Conservation (phyloP, 2,797 vertebrate genomes). For the Gymnoscopelus braueri region DNA sequence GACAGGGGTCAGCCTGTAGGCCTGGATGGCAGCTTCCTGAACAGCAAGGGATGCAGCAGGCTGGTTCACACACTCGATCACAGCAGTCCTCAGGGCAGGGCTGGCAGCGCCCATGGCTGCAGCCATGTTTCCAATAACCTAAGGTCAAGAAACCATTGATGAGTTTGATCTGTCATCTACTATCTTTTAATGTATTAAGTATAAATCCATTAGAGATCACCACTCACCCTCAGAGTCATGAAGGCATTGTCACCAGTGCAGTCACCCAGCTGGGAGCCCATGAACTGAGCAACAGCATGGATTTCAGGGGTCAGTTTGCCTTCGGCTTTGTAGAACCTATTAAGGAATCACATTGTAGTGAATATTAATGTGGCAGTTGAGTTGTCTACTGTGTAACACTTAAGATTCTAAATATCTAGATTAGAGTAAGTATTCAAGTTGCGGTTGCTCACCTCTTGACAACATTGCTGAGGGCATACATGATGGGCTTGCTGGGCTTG, state of each 20-base stretch:
- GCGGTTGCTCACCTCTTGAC: constrained; percentile 85
- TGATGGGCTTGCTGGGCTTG: constrained; percentile 87
- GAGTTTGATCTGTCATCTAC: neutral
- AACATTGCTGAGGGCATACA: constrained; percentile 90
- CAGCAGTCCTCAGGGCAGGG: constrained; percentile 80
- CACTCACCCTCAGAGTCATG: constrained; percentile 88
- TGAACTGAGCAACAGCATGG: constrained; percentile 83
- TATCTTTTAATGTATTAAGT: too few relatives aligned
- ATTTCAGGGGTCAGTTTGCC: constrained; percentile 82
- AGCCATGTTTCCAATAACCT: constrained; percentile 98
- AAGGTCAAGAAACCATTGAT: constrained; percentile 23
- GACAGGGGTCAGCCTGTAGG: constrained; percentile 85
- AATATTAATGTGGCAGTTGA: too few relatives aligned
- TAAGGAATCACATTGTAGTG: neutral
- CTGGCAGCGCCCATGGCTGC: constrained; percentile 81
- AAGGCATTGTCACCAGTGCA: constrained; percentile 87
- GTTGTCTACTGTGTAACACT: too few relatives aligned
- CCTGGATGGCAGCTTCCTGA: constrained; percentile 94
- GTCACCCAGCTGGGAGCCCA: constrained; percentile 83
- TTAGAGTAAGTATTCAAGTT: neutral
- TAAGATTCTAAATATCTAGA: neutral
- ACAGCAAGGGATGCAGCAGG: constrained; percentile 78
- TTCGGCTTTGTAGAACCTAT: constrained; percentile 82
- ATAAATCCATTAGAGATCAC: neutral
- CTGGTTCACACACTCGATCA: constrained; percentile 87